Evolutionary conservation across 2,797 vertebrate genomes (phyloP), one percentile per base, ranked within the genome.

Genomic region (Acridotheres tristis): DNA sequence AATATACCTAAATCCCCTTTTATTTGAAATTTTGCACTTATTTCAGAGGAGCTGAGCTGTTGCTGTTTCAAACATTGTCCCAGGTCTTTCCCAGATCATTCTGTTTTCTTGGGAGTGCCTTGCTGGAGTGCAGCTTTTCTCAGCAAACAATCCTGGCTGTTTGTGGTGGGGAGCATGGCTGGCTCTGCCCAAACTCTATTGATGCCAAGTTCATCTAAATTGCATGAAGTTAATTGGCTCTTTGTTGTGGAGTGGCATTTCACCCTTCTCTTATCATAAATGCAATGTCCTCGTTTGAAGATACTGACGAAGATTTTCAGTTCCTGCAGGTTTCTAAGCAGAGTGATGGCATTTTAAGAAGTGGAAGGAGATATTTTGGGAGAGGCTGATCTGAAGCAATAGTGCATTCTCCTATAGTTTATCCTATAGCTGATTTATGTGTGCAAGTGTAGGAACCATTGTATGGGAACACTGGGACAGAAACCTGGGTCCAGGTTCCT

Each of bases 131-230:
- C 76, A 92, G 78, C 0, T 0, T 67, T 73, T 67, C 87, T 71
- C 30, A 88, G 71, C 82, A 84, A 85, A 87, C 34, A 62, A 13
- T 45, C n/a, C 58, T 75, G 6, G 25, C 8, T 76, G 21, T 48
- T 88, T 86, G 71, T 85, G 27, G 63, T 75, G 78, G 72, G 78
- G 66, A 90, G 72, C 30, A 15, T 16, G 48, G 15, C 58, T 81
- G 72, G 36, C 81, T 75, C 90, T 88, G 87, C 85, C 90, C 94
- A 93, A 92, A 88, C 55, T 23, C 50, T 61, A 7, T 43, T 3
- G 9, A 75, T 73, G 76, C 92, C 48, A 63, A 86, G 59, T 58
- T 93, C 63, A 75, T 95, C 92, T 89, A 80, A 90, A 95, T 43
- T 84, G 73, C 72, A 51, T 59, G 13, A 72, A 61, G 83, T 92